A percentile compares a stretch with the other conserved stretches of the same genome.
phyloP scores from a whole-genome alignment of 2,888 invertebrate genomes.

The Pristionchus mayeri region DNA sequence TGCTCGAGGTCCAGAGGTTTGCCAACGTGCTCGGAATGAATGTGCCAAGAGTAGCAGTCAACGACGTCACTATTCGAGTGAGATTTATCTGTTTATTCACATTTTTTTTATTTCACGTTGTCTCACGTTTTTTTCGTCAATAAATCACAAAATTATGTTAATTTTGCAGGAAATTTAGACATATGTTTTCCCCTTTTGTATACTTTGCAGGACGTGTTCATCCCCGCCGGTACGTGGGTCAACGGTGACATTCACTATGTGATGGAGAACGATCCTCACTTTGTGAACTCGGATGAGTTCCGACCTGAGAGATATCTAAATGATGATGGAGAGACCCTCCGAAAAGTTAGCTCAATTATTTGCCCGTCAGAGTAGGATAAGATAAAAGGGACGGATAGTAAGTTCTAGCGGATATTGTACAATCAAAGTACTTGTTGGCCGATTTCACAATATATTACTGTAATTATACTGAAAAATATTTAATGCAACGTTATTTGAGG shows the following conservation, averaged over 20 bases:
- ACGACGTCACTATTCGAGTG: background rate
- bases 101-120: too few species aligned
- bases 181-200: too few species aligned
- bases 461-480: background rate
- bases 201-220: too few species aligned
- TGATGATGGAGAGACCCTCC: background rate
- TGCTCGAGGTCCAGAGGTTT: background rate
- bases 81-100: background rate
- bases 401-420: too few species aligned
- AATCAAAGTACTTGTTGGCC: too few species aligned
- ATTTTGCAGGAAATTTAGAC: background rate
- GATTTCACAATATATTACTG: too few species aligned
- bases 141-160: background rate
- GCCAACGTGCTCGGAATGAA: background rate
- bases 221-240: too few species aligned
- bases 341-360: background rate
- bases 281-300: background rate
- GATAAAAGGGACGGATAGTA: too few species aligned
- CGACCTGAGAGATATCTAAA: background rate
- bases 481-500: background rate
- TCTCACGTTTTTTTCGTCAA: background rate
- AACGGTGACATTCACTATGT: background rate
- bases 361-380: too few species aligned
- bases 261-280: background rate
- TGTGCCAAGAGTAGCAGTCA: background rate